Base-by-base conservation (phyloP, 1,140 invertebrate genomes). In the Pissodes strobi region DNA sequence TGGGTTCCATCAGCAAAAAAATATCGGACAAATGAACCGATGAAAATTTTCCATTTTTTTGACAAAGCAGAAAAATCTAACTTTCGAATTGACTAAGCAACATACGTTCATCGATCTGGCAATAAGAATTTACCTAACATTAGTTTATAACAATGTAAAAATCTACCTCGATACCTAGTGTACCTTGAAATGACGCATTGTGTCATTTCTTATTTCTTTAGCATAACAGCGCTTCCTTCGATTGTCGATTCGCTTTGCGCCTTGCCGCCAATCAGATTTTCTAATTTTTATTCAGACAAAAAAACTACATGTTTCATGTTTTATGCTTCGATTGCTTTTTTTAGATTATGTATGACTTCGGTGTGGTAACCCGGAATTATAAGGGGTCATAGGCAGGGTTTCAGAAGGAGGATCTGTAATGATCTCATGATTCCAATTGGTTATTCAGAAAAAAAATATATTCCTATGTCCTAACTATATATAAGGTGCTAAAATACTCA, bases 171-270 rank as follows among this genome's bases (percentile, higher is more conserved):
- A 45, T 63, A 53, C 8, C 25, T 45, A 63, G 37, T 18, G 49
- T 63, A 63, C 60, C 60, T 63, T 63, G 60, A 63, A 63, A 63
- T 63, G 43, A 63, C 52, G 49, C 60, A 63, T 63, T 63, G 60
- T 63, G 60, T 63, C 60, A 63, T 56, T 63, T 63, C 51, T 63
- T 63, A 53, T 46, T 49, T 63, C 49, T 56, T 61, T 43, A 41
- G 46, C 58, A 61, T 61, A 61, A 63, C 17, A 61, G 59, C 49
- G 60, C 60, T 63, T 63, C 60, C 60, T 63, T 63, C 49, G 49
- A 63, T 63, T 63, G 60, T 63, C 49, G 51, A 63, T 63, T 63
- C 60, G 60, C 41, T 56, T 53, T 63, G 60, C 60, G 17, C 37
- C 8, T 10, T 38, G 21, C 52, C 52, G 52, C 27, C 52, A 55